Conservation (phyloP, 2,797 vertebrate species). For the Pipistrellus nathusii region DNA sequence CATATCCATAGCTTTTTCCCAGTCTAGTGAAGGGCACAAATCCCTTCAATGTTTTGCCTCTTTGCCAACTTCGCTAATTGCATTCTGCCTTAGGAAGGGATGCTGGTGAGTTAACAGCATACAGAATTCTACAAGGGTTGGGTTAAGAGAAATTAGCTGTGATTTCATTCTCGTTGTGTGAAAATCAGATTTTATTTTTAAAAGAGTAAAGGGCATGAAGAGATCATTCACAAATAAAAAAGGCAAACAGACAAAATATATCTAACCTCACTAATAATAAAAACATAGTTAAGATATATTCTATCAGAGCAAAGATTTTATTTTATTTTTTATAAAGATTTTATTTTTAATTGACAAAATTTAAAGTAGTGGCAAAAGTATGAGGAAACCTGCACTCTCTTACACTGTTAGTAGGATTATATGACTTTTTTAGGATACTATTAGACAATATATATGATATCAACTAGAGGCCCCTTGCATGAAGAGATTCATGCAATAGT, state of each 20-base stretch:
- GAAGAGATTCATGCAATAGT: too few relatives aligned
- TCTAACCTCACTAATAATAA: not conserved
- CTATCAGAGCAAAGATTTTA: not conserved
- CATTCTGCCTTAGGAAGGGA: not conserved
- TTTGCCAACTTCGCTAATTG: not conserved
- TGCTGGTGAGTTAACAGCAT: not conserved
- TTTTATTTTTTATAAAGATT: too few relatives aligned
- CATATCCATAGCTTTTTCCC: not conserved
- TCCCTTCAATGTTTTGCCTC: not conserved
- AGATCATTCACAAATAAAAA: conserved; percentile 8
- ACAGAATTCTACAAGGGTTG: not conserved
- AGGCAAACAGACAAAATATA: not conserved
- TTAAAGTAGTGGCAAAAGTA: not conserved
- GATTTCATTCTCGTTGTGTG: not conserved
- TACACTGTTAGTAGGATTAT: not conserved
- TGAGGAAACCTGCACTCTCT: not conserved
- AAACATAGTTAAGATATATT: conserved; percentile 8
- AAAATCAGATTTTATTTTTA: conserved; percentile 33
- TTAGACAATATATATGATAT: not conserved
- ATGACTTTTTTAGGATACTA: not conserved
- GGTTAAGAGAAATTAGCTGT: not conserved
- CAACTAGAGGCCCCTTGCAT: too few relatives aligned
- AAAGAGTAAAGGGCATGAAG: not conserved
- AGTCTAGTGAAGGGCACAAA: not conserved
- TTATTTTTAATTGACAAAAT: not conserved